phyloP scores from a whole-genome alignment of 2,888 invertebrate species.

The Abrostola triplasia region DNA sequence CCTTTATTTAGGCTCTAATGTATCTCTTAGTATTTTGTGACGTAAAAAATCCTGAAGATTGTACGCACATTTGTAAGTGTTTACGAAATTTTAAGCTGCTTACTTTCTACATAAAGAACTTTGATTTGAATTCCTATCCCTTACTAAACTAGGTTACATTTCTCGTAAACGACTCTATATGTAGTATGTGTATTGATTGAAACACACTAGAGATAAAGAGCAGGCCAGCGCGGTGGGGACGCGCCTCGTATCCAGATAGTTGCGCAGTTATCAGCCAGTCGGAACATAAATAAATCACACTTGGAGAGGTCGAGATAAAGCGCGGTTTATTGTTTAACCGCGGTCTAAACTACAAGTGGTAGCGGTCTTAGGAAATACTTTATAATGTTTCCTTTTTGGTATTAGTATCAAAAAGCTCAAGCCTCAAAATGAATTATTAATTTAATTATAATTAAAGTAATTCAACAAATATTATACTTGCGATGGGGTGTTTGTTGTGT shows the following conservation, averaged over 20 bases:
- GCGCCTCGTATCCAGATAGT: slow-evolving; percentile 65
- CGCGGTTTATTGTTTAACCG: slow-evolving; percentile 62
- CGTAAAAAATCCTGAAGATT: too few relatives aligned
- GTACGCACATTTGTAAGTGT: too few relatives aligned
- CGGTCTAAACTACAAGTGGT: slow-evolving; percentile 19
- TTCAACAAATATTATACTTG: too few relatives aligned
- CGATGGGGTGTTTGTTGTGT: too few relatives aligned
- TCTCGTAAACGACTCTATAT: slow-evolving; percentile 1
- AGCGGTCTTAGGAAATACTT: slow-evolving; percentile 18
- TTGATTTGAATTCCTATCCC: too few relatives aligned
- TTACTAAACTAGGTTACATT: background rate
- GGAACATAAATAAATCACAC: slow-evolving; percentile 75
- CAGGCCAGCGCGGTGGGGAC: slow-evolving; percentile 39
- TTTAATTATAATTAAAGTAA: too few relatives aligned
- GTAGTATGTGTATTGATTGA: slow-evolving; percentile 34
- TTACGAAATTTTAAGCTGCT: too few relatives aligned
- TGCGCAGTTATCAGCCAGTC: slow-evolving; percentile 69
- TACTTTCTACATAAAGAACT: too few relatives aligned
- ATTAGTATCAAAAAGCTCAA: too few relatives aligned
- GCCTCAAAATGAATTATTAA: too few relatives aligned
- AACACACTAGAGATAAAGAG: slow-evolving; percentile 42
- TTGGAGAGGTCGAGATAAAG: slow-evolving; percentile 70
- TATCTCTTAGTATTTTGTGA: too few relatives aligned
- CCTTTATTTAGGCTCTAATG: too few relatives aligned
- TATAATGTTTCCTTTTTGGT: background rate